Evolutionary conservation across 2,797 vertebrate species (phyloP).

Genomic region (Staurois parvus): DNA sequence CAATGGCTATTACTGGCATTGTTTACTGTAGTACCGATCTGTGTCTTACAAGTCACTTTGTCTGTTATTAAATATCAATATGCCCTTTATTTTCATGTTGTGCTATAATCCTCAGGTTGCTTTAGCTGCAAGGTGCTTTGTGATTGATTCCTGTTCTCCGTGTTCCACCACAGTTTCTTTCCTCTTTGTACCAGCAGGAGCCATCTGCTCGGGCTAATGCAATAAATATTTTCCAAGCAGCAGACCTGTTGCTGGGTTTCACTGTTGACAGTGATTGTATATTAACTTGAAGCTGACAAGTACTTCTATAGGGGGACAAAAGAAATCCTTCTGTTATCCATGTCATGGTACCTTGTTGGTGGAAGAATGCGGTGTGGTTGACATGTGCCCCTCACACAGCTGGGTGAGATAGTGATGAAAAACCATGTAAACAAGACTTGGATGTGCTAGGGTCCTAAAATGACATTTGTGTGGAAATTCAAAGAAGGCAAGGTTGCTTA

Average conservation of each 20-base stretch:
- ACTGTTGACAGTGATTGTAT: slow-evolving; percentile 56
- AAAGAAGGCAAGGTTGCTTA: not conserved
- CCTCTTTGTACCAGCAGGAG: slow-evolving; percentile 47
- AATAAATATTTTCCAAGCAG: slow-evolving; percentile 56
- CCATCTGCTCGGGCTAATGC: slow-evolving; percentile 55
- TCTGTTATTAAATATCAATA: slow-evolving; percentile 40
- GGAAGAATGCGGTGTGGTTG: slow-evolving; percentile 17
- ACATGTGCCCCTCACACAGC: not conserved
- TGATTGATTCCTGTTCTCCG: slow-evolving; percentile 47
- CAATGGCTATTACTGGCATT: too few relatives aligned
- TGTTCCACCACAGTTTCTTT: slow-evolving; percentile 29
- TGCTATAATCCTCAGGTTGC: slow-evolving; percentile 6
- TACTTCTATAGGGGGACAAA: slow-evolving; percentile 1
- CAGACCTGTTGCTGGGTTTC: slow-evolving; percentile 59
- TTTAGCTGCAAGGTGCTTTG: slow-evolving; percentile 28
- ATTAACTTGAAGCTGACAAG: slow-evolving; percentile 56
- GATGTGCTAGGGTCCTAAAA: slow-evolving; percentile 1
- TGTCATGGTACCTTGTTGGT: not conserved
- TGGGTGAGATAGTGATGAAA: not conserved
- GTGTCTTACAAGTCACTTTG: slow-evolving; percentile 12
- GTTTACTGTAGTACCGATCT: not conserved
- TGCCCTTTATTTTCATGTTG: slow-evolving; percentile 11
- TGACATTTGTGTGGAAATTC: slow-evolving; percentile 5
- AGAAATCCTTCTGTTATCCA: slow-evolving; percentile 4
- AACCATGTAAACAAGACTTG: not conserved